Base-by-base conservation (phyloP, 64 coral and sea anemone genomes). In the Montipora foliosa region DNA sequence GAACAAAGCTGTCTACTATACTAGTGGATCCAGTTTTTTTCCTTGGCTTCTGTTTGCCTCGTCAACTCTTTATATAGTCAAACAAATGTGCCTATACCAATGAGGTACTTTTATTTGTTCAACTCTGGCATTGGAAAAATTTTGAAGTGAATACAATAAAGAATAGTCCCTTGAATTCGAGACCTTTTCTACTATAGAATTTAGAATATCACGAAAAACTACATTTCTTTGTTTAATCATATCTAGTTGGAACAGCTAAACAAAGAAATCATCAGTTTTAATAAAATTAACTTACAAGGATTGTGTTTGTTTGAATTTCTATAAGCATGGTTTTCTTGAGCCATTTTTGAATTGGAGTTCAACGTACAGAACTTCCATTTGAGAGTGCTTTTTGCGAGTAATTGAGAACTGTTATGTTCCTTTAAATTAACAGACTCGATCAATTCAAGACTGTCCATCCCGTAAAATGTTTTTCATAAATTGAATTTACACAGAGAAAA, bases 401-500 rank as follows among this genome's bases (percentile, higher is more conserved):
- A 14, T 3, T 76, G 46, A 78, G 3, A 50, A 17, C 13, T 78
- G 4, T 17, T 49, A 11, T 78, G 76, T 72, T 45, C 45, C 3
- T 57, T 57, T 11, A 8, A 6, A 57, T 11, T 70, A 8, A 71
- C 47, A 11, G 14, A 47, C 47, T 50, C 44, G 4, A 50, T 20
- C 6, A 16, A 86, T 20, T 29, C 6, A 50, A 71, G 66, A 67
- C 13, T 71, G 64, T 86, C 64, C 17, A 50, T 48, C 37, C 25
- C 13, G 29, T 47, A 13, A 84, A 67, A 68, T 84, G 60, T 67
- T 67, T 84, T 81, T 84, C 59, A 84, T 84, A 68, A 84, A 84
- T 58, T 71, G 64, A 86, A 86, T 72, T 86, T 71, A 86, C 62
- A 86, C 82, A 72, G 82, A 64, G 71, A 86, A 83, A 86, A 86